Evolutionary conservation across 2,888 invertebrate species (phyloP), one percentile per base, ranked within the genome.

Genomic region (Ptychoptera contaminata): DNA sequence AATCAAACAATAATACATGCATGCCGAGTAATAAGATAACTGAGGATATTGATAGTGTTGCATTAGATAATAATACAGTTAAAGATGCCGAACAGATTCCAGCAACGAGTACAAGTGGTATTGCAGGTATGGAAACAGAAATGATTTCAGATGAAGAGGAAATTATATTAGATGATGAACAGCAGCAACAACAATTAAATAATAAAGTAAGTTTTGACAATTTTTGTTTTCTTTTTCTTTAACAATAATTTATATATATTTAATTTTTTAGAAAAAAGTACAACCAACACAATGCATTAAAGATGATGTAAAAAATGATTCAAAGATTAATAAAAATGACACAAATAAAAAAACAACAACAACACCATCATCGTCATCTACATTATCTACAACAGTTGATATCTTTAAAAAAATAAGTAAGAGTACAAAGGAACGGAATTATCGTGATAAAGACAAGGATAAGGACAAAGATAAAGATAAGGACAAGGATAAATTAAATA

Each of bases 391-490:
- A 7, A 5, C 23, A 23, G 23, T 23, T 40, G 31, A 40, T 34
- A 31, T 31, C 56, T 90, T 90, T 69, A 88, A 87, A 56, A 87
- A 87, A 59, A 67, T 83, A 10, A 81, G 82, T 38, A 84, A 82
- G 60, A 81, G 69, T 52, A 78, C 76, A 15, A 84, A 82, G 58
- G 84, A 80, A 55, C 69, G 82, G 48, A 86, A 78, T 55, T 90
- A 88, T 57, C 71, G 87, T 8, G 82, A 81, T 40, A 77, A 76
- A 45, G 60, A 59, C 44, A 69, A 67, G 58, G 58, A 62, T 52
- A 56, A 62, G 40, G 47, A 34, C 4, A 34, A 34, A 4, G 47
- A 11, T 35, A 40, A 34, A 38, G 47, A 31, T 23, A 38, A 41
- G 39, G 43, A 43, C 5, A 39, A 31, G 29, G 31, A 40, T 15